Percentiles rank a stretch among this genome's conserved stretches.
phyloP scores from a whole-genome alignment of 2,888 invertebrate genomes.

The Uloborus plumipes region DNA sequence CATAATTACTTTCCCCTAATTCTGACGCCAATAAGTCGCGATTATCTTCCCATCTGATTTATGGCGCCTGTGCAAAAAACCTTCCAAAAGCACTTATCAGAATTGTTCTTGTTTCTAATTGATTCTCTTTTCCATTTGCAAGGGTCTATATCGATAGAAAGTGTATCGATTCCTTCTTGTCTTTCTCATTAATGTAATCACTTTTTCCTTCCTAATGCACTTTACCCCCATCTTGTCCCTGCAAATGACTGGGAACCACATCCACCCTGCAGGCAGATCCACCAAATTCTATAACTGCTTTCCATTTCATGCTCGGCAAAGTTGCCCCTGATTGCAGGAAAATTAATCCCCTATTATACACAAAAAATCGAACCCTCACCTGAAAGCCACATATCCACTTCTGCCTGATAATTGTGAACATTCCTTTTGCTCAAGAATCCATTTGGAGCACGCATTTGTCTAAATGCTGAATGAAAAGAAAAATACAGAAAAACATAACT shows the following conservation, averaged over 20 bases:
- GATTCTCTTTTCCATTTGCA: slow-evolving; percentile 41
- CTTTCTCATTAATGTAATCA: slow-evolving; percentile 40
- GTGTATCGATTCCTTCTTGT: slow-evolving; percentile 42
- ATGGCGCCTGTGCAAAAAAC: slow-evolving; percentile 22
- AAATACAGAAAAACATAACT: no score
- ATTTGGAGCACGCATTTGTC: no score
- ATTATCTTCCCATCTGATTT: slow-evolving; percentile 57
- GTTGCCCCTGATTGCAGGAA: no score
- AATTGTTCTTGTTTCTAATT: slow-evolving; percentile 55
- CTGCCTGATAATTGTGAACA: neutral
- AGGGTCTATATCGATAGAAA: slow-evolving; percentile 31
- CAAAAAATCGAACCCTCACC: no score
- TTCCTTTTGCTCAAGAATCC: no score
- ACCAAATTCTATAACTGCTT: slow-evolving; percentile 6
- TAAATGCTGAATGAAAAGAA: no score
- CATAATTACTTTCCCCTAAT: slow-evolving; percentile 59
- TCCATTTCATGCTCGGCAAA: neutral
- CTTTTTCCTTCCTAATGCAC: slow-evolving; percentile 9
- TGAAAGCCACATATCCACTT: no score
- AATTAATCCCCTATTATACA: no score
- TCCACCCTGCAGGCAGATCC: neutral
- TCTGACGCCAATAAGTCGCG: slow-evolving; percentile 53
- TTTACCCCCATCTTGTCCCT: neutral
- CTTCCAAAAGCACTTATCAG: slow-evolving; percentile 38
- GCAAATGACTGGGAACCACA: neutral